Evolutionary conservation across 1,140 invertebrate genomes (phyloP).

Genomic region (Leucophenga varia): DNA sequence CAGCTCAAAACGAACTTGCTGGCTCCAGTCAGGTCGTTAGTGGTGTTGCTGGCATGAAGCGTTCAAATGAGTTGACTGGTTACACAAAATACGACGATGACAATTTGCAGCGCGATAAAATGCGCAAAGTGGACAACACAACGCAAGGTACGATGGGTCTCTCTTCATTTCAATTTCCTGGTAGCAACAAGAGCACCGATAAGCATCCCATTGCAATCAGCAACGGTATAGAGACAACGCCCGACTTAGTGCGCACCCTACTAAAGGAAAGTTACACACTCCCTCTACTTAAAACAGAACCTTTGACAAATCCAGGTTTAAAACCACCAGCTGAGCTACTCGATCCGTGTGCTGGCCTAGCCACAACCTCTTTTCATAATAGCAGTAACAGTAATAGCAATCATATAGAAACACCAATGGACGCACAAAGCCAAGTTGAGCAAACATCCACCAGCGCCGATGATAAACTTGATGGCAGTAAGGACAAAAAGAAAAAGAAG

Average conservation of each 20-base stretch:
- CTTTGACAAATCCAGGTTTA: slow-evolving; percentile 37
- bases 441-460: slow-evolving; percentile 17
- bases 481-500: slow-evolving; percentile 63
- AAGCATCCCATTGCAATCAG: slow-evolving; percentile 38
- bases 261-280: slow-evolving; percentile 47
- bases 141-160: not conserved
- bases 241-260: slow-evolving; percentile 49
- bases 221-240: slow-evolving; percentile 54
- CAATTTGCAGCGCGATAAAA: slow-evolving; percentile 33
- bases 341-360: no score
- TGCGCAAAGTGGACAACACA: slow-evolving; percentile 42
- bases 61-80: slow-evolving; percentile 33
- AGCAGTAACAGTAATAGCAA: no score
- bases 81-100: slow-evolving; percentile 36
- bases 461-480: slow-evolving; percentile 25
- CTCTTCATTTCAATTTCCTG: not conserved
- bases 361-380: no score
- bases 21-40: slow-evolving; percentile 23
- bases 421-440: no score
- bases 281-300: slow-evolving; percentile 42
- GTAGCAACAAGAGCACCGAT: slow-evolving; percentile 13
- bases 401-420: no score
- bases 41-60: slow-evolving; percentile 23
- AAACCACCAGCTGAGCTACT: slow-evolving; percentile 44
- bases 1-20: slow-evolving; percentile 24